phyloP scores from a whole-genome alignment of 1,140 invertebrate genomes.

The Caerostris extrusa region DNA sequence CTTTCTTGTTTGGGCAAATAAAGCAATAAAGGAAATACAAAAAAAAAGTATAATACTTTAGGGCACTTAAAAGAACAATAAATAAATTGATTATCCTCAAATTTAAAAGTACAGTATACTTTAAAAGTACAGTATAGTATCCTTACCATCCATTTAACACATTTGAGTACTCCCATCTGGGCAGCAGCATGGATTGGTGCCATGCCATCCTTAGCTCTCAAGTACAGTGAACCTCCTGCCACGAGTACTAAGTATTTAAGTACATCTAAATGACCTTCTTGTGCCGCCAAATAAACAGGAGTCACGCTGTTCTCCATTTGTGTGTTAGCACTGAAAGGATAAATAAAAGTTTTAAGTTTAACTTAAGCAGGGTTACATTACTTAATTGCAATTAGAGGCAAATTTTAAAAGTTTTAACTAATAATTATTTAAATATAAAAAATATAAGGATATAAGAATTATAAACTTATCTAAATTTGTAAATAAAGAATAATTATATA shows the following conservation, averaged over 20 bases:
- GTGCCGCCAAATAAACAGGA: constrained; percentile 92
- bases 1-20: too few species aligned
- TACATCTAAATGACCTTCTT: constrained; percentile 92
- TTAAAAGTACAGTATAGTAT: not conserved
- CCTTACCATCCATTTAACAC: constrained; percentile 93
- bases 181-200: constrained; percentile 92
- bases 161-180: constrained; percentile 92
- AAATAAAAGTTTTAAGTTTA: not conserved
- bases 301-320: constrained; percentile 95
- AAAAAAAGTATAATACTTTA: too few species aligned
- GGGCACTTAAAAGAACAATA: too few species aligned
- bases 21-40: too few species aligned
- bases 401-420: too few species aligned
- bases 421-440: too few species aligned
- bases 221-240: constrained; percentile 88
- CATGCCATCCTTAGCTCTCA: constrained; percentile 93
- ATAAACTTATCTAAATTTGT: too few species aligned
- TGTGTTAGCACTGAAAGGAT: constrained; percentile 87
- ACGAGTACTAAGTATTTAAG: constrained; percentile 90
- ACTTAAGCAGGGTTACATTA: too few species aligned
- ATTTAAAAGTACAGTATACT: not conserved
- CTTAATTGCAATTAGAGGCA: too few species aligned
- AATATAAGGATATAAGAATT: too few species aligned
- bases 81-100: not conserved
- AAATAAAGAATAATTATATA: too few species aligned